Evolutionary conservation across 2,888 invertebrate genomes (phyloP).

Genomic region (Deilephila porcellus): DNA sequence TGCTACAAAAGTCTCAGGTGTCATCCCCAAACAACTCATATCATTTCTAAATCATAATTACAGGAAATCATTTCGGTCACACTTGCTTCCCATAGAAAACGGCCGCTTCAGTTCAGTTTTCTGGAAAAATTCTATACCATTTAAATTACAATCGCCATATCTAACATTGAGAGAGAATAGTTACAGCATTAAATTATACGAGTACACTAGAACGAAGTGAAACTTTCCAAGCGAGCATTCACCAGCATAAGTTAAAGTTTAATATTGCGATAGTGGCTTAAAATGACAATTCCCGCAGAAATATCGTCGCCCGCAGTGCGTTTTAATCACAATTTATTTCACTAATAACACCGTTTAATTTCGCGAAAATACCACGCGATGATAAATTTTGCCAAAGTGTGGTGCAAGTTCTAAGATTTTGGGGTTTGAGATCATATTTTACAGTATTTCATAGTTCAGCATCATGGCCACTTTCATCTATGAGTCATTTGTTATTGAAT

Average conservation of each 20-base stretch:
- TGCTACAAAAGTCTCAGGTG: no score
- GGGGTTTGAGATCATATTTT: conserved; percentile 21
- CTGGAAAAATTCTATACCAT: no score
- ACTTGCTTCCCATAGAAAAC: background rate
- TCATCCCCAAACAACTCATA: no score
- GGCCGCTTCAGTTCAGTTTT: no score
- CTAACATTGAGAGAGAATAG: no score
- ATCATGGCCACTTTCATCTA: background rate
- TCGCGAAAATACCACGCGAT: conserved; percentile 36
- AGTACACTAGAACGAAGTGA: background rate
- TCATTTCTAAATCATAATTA: background rate
- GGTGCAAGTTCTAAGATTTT: conserved; percentile 41
- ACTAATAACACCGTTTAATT: conserved; percentile 45
- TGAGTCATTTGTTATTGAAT: no score
- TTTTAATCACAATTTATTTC: conserved; percentile 52
- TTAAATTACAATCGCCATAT: no score
- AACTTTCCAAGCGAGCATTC: background rate
- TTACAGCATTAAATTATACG: no score
- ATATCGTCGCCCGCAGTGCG: conserved; percentile 22
- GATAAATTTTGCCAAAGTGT: conserved; percentile 44
- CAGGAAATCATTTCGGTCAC: background rate
- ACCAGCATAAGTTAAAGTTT: background rate
- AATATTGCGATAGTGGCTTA: background rate
- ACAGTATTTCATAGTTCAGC: no score
- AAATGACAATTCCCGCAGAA: conserved; percentile 5